Percentiles rank a stretch among this genome's conserved stretches.
phyloP scores from a whole-genome alignment of 2,888 invertebrate species.

The Epirrhoe tristata region DNA sequence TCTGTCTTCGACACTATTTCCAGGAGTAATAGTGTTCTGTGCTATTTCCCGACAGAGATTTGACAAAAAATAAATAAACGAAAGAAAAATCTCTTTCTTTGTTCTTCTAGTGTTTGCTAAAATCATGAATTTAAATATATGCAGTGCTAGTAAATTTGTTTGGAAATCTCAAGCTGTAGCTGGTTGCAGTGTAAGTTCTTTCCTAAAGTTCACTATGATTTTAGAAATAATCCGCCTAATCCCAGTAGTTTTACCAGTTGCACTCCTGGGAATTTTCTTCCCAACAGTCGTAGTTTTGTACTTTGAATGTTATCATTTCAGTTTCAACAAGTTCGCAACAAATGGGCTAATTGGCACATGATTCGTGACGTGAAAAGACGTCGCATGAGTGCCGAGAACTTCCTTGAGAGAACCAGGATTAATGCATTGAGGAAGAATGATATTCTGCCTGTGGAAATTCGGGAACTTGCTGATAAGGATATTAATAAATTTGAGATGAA shows the following conservation, averaged over 20 bases:
- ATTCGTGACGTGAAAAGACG: constrained; percentile 94
- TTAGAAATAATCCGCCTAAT: too few relatives aligned
- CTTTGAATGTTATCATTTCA: constrained; percentile 57
- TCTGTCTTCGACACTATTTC: too few relatives aligned
- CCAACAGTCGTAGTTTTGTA: background rate
- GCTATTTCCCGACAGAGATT: too few relatives aligned
- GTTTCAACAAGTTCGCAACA: constrained; percentile 90
- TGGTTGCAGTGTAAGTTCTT: constrained; percentile 65
- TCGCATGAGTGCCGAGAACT: constrained; percentile 89
- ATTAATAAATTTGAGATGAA: constrained; percentile 92
- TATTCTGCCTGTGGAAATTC: constrained; percentile 92
- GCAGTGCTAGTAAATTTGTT: constrained; percentile 64
- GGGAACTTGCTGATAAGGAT: constrained; percentile 91
- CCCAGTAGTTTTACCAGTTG: too few relatives aligned
- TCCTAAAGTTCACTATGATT: background rate
- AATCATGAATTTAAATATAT: constrained; percentile 70
- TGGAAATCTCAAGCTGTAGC: constrained; percentile 72
- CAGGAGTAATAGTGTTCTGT: too few relatives aligned
- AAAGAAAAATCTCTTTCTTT: too few relatives aligned
- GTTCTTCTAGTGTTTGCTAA: too few relatives aligned
- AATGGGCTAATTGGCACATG: constrained; percentile 94
- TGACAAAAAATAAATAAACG: too few relatives aligned
- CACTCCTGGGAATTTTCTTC: too few relatives aligned
- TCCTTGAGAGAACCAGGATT: constrained; percentile 91
- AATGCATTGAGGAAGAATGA: constrained; percentile 94